Evolutionary conservation across 2,797 vertebrate genomes (phyloP).

Genomic region (Crenichthys baileyi): DNA sequence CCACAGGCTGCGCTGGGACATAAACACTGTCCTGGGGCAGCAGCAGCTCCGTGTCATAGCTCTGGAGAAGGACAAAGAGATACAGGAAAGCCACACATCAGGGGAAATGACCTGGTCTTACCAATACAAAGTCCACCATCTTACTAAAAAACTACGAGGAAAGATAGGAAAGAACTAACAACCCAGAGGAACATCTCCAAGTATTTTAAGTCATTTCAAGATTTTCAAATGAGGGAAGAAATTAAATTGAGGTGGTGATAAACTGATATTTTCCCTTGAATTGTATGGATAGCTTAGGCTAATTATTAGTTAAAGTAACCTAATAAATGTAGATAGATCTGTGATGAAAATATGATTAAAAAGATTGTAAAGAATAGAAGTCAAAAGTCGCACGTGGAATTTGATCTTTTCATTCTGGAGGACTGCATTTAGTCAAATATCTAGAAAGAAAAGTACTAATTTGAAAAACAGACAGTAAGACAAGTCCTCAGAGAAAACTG

Average conservation of each 20-base stretch:
- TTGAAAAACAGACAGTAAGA: neutral
- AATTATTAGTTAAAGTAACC: neutral
- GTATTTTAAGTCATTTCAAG: neutral
- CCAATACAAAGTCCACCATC: neutral
- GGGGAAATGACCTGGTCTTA: neutral
- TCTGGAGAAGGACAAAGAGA: slow-evolving; percentile 52
- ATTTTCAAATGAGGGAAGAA: neutral
- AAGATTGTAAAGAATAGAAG: neutral
- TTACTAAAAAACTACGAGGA: neutral
- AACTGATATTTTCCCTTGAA: neutral
- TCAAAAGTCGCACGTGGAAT: neutral
- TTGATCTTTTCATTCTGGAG: neutral
- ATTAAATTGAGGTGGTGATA: neutral
- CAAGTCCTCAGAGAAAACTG: too few species aligned
- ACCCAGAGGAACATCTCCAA: neutral
- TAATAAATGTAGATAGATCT: neutral
- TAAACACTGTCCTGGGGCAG: slow-evolving; percentile 64
- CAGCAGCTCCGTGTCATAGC: slow-evolving; percentile 78
- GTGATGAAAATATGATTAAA: neutral
- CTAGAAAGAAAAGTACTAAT: neutral
- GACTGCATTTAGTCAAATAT: neutral
- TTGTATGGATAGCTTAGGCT: too few species aligned
- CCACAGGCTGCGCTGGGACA: slow-evolving; percentile 73
- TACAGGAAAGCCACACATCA: neutral
- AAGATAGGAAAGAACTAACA: too few species aligned